Percentiles rank a stretch among this genome's conserved stretches.
Conservation (phyloP, 2,888 invertebrate genomes). For the Oxycera nigricornis region DNA sequence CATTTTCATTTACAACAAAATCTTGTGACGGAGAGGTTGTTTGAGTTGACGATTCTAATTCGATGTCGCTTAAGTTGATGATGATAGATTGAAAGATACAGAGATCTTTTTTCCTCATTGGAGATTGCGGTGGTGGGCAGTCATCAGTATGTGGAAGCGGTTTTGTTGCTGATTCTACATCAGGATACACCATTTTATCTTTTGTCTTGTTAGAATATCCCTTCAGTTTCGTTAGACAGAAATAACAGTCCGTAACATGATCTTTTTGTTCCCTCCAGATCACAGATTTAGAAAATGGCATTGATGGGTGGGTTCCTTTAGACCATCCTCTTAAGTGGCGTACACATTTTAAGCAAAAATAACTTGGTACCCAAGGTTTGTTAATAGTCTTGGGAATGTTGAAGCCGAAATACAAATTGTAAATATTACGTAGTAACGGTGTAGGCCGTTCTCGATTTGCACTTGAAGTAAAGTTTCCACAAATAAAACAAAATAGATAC, state of each 20-base stretch:
- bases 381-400: not conserved
- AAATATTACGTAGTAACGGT: not conserved
- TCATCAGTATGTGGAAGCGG: slow-evolving; percentile 5
- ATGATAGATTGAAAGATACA: too few species aligned
- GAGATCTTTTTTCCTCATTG: not conserved
- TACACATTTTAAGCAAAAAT: slow-evolving; percentile 5
- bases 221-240: slow-evolving; percentile 13
- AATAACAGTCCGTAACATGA: slow-evolving; percentile 1
- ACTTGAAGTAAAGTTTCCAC: not conserved
- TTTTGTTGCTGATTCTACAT: not conserved
- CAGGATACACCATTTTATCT: slow-evolving; percentile 10
- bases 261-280: slow-evolving; percentile 14
- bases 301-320: slow-evolving; percentile 7
- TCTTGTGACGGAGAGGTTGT: too few species aligned
- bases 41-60: not conserved
- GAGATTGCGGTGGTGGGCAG: not conserved
- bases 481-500: not conserved
- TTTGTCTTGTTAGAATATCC: slow-evolving; percentile 1
- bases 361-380: too few species aligned
- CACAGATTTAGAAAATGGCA: not conserved
- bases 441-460: not conserved
- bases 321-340: not conserved
- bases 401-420: not conserved
- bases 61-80: not conserved
- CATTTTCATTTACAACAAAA: not conserved